Evolutionary conservation across 2,888 invertebrate genomes (phyloP).

Genomic region (Microplitis manilae): DNA sequence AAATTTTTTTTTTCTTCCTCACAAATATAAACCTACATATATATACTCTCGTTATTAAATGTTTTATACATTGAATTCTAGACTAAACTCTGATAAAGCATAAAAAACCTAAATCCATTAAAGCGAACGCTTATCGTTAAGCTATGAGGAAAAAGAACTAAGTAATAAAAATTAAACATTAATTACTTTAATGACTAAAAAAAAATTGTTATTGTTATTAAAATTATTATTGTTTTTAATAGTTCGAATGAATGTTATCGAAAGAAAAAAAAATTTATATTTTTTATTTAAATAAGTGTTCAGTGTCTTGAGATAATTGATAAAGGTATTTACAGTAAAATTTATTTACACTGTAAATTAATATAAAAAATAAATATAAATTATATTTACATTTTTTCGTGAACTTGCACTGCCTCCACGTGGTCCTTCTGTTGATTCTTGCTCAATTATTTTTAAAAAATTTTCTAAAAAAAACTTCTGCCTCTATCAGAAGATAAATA

Average conservation of each 20-base stretch:
- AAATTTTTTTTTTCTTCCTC: too few species aligned
- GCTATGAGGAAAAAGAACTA: neutral
- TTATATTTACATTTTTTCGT: conserved; percentile 61
- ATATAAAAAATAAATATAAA: conserved; percentile 2
- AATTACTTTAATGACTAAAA: conserved; percentile 3
- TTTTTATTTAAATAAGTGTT: neutral
- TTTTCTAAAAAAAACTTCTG: too few species aligned
- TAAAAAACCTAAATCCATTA: neutral
- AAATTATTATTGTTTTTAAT: neutral
- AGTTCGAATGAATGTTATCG: neutral
- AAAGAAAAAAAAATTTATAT: neutral
- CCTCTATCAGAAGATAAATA: too few species aligned
- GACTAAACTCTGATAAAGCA: neutral
- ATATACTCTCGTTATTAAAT: too few species aligned
- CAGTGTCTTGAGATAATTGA: neutral
- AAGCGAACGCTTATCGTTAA: neutral
- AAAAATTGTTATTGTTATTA: conserved; percentile 10
- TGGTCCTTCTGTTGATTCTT: conserved; percentile 57
- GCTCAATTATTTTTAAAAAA: neutral
- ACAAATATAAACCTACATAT: too few species aligned
- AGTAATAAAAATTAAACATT: neutral
- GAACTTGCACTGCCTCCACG: conserved; percentile 63
- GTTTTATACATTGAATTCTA: neutral
- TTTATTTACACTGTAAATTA: neutral
- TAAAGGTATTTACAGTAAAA: neutral